Evolutionary conservation across 2,888 invertebrate genomes (phyloP).

Genomic region (Caenorhabditis angaria): DNA sequence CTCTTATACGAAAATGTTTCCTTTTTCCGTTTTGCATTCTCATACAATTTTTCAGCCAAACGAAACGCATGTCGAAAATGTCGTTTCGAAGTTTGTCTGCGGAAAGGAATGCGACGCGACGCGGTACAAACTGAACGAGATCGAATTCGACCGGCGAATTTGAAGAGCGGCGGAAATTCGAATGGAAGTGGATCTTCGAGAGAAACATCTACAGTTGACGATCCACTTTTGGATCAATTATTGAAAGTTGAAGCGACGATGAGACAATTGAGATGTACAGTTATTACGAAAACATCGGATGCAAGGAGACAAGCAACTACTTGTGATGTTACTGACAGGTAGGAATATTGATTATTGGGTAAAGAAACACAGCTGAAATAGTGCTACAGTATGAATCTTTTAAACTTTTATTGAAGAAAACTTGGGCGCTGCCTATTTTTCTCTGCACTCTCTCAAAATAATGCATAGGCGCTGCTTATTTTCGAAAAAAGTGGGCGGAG

Average conservation of each 20-base stretch:
- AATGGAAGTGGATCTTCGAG: neutral
- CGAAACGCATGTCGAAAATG: constrained; percentile 69
- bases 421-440: neutral
- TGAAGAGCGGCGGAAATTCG: neutral
- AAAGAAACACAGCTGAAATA: neutral
- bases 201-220: constrained; percentile 23
- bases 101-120: constrained; percentile 64
- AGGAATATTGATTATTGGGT: constrained; percentile 8
- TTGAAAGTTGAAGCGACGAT: constrained; percentile 56
- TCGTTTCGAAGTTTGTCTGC: constrained; percentile 67
- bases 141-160: constrained; percentile 33
- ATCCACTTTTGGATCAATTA: constrained; percentile 51
- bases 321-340: constrained; percentile 90
- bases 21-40: no score
- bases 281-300: constrained; percentile 61
- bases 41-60: constrained; percentile 62
- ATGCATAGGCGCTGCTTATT: neutral
- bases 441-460: no score
- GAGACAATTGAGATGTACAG: constrained; percentile 51
- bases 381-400: no score
- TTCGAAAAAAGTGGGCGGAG: no score
- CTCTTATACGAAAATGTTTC: no score
- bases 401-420: no score
- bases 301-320: constrained; percentile 56
- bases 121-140: constrained; percentile 54